Evolutionary conservation across 2,888 invertebrate species (phyloP), one percentile per base, ranked within the genome.

Genomic region (Drosophila cracens): DNA sequence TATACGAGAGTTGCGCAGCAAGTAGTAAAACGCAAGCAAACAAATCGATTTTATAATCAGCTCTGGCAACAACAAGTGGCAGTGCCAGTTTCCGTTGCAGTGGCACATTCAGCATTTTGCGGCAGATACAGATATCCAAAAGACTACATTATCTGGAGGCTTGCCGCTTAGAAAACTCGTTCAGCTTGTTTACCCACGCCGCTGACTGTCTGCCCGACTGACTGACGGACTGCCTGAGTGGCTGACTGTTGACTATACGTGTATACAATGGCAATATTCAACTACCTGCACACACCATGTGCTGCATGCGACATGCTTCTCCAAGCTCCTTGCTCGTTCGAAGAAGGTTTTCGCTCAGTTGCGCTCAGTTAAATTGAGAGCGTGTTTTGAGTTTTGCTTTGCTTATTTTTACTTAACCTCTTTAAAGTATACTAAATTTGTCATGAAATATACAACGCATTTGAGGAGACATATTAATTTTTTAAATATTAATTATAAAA

Each of bases 151-250:
- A 75, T 79, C 72, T 68, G 62, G 51, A 73, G 60, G 51, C 56
- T 29, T 63, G 60, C 60, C 70, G 62, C 61, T 54, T 54, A 62
- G 54, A 53, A 86, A 84, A 84, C 88, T 81, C 67, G 84, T 88
- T 84, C 81, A 67, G 83, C 83, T 87, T 74, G 88, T 88, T 84
- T 85, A 74, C 74, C 83, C 83, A 83, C 73, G 83, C 83, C 68
- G 48, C 65, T 56, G 66, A 46, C 40, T 43, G 56, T 33, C 51
- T 53, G 61, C 29, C 60, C 43, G 31, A 51, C 60, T n/a, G 60
- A 38, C 74, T 51, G 51, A 33, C 58, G 40, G 48, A 33, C 60
- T 18, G 67, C 4, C 61, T 25, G 38, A 59, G 68, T 31, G 52
- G n/a, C 58, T 21, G 60, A 16, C 61, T 13, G 25, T 21, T 33